These are phyloP conservation scores for Andricus quercusramuli DNA, from an alignment of 2,888 invertebrate species.

Conservation along the genomic window DNA sequence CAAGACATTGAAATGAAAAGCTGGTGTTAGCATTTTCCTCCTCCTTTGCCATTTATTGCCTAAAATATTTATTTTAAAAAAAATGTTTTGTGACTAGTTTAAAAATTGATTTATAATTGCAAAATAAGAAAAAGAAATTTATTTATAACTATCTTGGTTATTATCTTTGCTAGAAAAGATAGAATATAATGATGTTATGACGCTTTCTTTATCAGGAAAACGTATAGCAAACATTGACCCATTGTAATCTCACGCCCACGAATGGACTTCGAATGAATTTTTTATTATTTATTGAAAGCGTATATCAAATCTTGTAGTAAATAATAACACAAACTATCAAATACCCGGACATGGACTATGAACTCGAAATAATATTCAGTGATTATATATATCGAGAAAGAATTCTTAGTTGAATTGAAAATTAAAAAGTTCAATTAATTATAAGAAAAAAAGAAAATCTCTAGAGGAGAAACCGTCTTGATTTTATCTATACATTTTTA, in stretches of 20 bases:
- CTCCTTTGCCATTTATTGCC: constrained; percentile 82
- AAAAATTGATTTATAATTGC: neutral
- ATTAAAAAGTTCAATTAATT: too few species aligned
- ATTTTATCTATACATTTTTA: too few species aligned
- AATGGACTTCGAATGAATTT: constrained; percentile 14
- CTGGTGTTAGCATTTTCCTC: constrained; percentile 84
- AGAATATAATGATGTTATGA: constrained; percentile 10
- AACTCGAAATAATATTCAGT: neutral
- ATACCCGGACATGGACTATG: constrained; percentile 8
- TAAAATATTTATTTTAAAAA: constrained; percentile 65
- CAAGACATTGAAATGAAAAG: constrained; percentile 84
- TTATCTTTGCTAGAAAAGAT: constrained; percentile 6
- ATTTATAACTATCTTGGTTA: neutral
- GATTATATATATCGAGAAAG: neutral
- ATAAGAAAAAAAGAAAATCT: too few species aligned
- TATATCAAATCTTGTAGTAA: constrained; percentile 12
- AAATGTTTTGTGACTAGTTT: too few species aligned
- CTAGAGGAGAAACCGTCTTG: too few species aligned
- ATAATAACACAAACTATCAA: constrained; percentile 2
- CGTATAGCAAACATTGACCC: constrained; percentile 25
- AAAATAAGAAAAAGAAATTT: neutral
- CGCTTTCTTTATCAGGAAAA: constrained; percentile 5
- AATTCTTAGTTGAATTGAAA: neutral
- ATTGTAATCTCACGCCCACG: constrained; percentile 23
- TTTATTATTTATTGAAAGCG: neutral